A percentile compares a stretch with the other conserved stretches of the same genome.
Conservation (phyloP, 2,888 invertebrate species). For the Drosophila prostipennis region DNA sequence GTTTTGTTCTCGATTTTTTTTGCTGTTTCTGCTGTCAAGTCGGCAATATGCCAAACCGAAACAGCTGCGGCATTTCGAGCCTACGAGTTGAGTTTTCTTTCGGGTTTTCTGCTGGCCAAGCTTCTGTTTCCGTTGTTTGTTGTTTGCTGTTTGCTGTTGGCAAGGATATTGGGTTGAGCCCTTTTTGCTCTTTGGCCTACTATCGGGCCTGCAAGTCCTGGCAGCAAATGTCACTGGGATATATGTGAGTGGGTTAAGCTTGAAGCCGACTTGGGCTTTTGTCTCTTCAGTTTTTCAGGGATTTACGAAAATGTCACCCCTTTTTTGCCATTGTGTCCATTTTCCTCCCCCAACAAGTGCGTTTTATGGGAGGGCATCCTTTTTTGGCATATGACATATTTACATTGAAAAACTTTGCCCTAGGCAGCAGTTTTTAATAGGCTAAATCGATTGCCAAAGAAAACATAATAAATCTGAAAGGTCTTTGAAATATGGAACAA, state of each 20-base stretch:
- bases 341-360: conserved; percentile 19
- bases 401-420: conserved; percentile 36
- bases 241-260: conserved; percentile 61
- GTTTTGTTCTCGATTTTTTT: conserved; percentile 52
- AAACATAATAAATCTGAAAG: conserved; percentile 10
- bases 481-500: conserved; percentile 7
- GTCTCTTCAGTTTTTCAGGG: conserved; percentile 27
- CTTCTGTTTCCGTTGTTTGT: conserved; percentile 34
- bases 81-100: conserved; percentile 17
- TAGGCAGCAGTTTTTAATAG: conserved; percentile 39
- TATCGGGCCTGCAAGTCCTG: conserved; percentile 32
- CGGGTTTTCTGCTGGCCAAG: conserved; percentile 20
- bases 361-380: conserved; percentile 18
- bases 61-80: conserved; percentile 33
- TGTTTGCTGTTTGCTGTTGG: conserved; percentile 35
- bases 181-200: conserved; percentile 54
- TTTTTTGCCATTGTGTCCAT: background rate
- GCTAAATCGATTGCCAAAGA: conserved; percentile 17
- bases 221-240: conserved; percentile 60
- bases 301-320: conserved; percentile 15
- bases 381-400: conserved; percentile 24
- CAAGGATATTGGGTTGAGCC: conserved; percentile 51
- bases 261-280: conserved; percentile 43
- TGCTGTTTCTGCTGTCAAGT: conserved; percentile 64
- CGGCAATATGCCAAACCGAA: conserved; percentile 65